A percentile compares a stretch with the other conserved stretches of the same genome.
Evolutionary conservation across 2,888 invertebrate genomes (phyloP).

Genomic region (Dicranocentrus wangi): DNA sequence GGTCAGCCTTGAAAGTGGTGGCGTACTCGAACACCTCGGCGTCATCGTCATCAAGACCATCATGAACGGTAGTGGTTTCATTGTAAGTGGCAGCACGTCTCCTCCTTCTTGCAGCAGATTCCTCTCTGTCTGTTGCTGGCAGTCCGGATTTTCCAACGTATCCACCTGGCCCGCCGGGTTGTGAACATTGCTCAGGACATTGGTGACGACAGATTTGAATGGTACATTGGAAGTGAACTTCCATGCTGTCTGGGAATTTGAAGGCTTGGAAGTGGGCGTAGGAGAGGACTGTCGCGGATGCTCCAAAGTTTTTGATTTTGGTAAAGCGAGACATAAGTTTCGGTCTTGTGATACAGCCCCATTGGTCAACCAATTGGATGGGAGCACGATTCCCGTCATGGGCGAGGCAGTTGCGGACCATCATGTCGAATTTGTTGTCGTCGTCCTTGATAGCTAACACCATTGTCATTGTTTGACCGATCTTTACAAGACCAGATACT

Average conservation of each 20-base stretch:
- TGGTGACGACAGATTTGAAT: conserved; percentile 83
- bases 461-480: conserved; percentile 98
- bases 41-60: conserved; percentile 69
- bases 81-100: conserved; percentile 74
- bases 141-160: conserved; percentile 70
- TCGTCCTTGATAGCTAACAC: conserved; percentile 95
- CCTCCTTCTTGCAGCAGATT: conserved; percentile 80
- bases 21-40: conserved; percentile 69
- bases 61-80: conserved; percentile 64
- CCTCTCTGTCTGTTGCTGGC: conserved; percentile 77
- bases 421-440: conserved; percentile 95
- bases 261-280: conserved; percentile 80
- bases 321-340: conserved; percentile 95
- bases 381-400: conserved; percentile 95
- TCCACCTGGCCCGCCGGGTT: conserved; percentile 65
- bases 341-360: conserved; percentile 92
- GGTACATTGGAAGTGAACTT: conserved; percentile 86
- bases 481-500: conserved; percentile 93
- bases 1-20: conserved; percentile 74
- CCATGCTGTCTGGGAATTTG: conserved; percentile 97
- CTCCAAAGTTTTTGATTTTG: conserved; percentile 95
- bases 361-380: conserved; percentile 91
- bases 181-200: conserved; percentile 92
- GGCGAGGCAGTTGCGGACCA: conserved; percentile 94
- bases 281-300: conserved; percentile 81